Evolutionary conservation across 1,140 invertebrate species (phyloP).

Genomic region (Neuroterus valhalla): DNA sequence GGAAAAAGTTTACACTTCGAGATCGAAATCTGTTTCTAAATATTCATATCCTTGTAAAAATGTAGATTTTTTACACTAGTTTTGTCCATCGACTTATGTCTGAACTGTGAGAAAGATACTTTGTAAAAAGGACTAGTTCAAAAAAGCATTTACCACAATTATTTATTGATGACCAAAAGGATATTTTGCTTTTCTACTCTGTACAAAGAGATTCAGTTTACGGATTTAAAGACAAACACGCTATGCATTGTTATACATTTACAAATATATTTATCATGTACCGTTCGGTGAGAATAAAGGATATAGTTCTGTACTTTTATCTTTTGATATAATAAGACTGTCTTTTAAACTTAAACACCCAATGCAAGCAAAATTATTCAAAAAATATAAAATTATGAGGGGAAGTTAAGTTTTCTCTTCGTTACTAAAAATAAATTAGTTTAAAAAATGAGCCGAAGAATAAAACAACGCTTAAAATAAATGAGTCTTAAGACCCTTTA

Average conservation of each 20-base stretch:
- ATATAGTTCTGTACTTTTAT: constrained; percentile 31
- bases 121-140: constrained; percentile 16
- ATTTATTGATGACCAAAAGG: not conserved
- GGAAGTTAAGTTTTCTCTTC: too few relatives aligned
- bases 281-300: not conserved
- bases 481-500: constrained; percentile 30
- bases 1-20: too few relatives aligned
- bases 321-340: not conserved
- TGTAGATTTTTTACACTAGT: too few relatives aligned
- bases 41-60: too few relatives aligned
- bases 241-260: not conserved
- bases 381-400: too few relatives aligned
- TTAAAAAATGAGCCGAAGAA: not conserved
- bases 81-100: not conserved
- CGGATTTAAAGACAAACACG: not conserved
- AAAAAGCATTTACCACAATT: constrained; percentile 10
- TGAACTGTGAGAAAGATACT: constrained; percentile 7
- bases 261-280: constrained; percentile 27
- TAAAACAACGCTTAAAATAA: not conserved
- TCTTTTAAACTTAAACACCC: too few relatives aligned
- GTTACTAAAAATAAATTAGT: too few relatives aligned
- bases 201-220: not conserved
- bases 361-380: too few relatives aligned
- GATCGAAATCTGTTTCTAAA: too few relatives aligned
- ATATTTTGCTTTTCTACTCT: constrained; percentile 21